Evolutionary conservation across 2,797 vertebrate genomes (phyloP).

Genomic region (Manis javanica): DNA sequence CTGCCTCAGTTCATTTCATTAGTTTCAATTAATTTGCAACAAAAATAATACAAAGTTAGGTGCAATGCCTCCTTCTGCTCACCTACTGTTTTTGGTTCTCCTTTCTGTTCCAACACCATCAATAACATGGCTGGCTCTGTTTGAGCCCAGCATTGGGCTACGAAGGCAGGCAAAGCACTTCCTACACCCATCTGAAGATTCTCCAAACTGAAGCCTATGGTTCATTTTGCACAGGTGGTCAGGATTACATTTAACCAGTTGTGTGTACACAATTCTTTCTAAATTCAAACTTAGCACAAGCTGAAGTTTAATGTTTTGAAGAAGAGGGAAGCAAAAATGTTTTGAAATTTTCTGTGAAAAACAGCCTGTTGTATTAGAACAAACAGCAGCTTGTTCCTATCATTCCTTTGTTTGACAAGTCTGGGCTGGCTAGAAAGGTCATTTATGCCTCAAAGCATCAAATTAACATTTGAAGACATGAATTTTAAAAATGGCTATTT

Average conservation of each 20-base stretch:
- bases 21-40: not conserved
- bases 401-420: constrained; percentile 86
- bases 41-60: not conserved
- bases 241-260: constrained; percentile 68
- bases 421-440: constrained; percentile 86
- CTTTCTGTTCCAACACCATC: not conserved
- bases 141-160: not conserved
- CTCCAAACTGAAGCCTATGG: constrained; percentile 36
- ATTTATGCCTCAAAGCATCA: constrained; percentile 88
- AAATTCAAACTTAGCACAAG: constrained; percentile 70
- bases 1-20: not conserved
- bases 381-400: constrained; percentile 86
- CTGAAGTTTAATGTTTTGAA: constrained; percentile 80
- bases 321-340: constrained; percentile 80
- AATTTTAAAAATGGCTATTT: constrained; percentile 87
- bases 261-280: constrained; percentile 56
- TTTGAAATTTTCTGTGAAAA: constrained; percentile 85
- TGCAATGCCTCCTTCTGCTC: not conserved
- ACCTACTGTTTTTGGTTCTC: not conserved
- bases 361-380: constrained; percentile 85
- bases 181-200: constrained; percentile 18
- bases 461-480: constrained; percentile 88
- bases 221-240: constrained; percentile 68
- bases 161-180: constrained; percentile 1
- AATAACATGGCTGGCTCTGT: not conserved